Evolutionary conservation across 2,113 vertebrate species (phyloP).

Genomic region (Psilopogon haemacephalus): DNA sequence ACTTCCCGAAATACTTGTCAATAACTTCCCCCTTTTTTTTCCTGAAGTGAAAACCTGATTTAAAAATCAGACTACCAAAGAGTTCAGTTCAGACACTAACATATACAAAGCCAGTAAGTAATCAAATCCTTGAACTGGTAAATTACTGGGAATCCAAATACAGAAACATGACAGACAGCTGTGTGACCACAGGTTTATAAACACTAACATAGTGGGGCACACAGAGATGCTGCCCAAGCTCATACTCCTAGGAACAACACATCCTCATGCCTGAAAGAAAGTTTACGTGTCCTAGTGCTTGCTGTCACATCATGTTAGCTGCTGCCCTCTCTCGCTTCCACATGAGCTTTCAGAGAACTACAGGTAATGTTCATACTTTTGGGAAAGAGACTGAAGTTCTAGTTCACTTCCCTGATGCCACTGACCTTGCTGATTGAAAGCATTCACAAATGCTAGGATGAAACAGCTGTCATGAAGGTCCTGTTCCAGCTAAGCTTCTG

Average conservation of each 20-base stretch:
- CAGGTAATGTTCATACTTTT: not conserved
- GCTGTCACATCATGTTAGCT: not conserved
- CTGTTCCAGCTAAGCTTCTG: not conserved
- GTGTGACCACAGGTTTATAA: not conserved
- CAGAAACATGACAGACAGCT: not conserved
- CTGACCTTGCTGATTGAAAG: not conserved
- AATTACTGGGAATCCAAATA: not conserved
- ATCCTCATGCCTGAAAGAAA: not conserved
- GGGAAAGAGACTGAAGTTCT: not conserved
- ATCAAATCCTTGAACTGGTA: not conserved
- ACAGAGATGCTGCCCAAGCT: not conserved
- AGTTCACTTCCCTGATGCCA: not conserved
- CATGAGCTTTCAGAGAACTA: not conserved
- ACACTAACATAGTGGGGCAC: not conserved
- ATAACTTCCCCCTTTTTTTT: not conserved
- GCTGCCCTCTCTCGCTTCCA: not conserved
- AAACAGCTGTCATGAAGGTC: not conserved
- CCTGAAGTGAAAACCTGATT: not conserved
- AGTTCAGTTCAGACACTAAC: not conserved
- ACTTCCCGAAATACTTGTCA: not conserved
- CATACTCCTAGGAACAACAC: not conserved
- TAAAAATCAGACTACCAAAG: not conserved
- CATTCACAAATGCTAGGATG: not conserved
- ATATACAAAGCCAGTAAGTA: not conserved
- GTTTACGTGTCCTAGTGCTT: accelerated